Evolutionary conservation across 2,888 invertebrate species (phyloP).

Genomic region (Ephialtes manifestator): DNA sequence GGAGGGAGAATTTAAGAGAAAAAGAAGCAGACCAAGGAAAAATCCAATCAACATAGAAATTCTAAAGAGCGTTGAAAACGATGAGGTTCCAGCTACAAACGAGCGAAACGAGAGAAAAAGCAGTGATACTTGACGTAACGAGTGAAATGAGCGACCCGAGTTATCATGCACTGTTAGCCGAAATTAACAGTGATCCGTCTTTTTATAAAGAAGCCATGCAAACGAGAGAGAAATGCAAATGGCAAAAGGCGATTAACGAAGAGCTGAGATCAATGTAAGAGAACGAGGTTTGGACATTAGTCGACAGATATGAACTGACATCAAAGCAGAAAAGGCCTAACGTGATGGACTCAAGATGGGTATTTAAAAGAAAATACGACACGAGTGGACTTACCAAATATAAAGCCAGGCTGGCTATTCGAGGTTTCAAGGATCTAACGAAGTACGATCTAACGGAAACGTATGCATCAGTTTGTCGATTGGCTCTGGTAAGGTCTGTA

Average conservation of each 20-base stretch:
- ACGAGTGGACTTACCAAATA: slow-evolving; percentile 23
- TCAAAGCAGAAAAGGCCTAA: slow-evolving; percentile 30
- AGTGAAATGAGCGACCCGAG: slow-evolving; percentile 29
- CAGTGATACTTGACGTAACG: slow-evolving; percentile 49
- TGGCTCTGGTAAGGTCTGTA: slow-evolving; percentile 61
- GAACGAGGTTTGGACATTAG: slow-evolving; percentile 68
- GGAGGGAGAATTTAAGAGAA: slow-evolving; percentile 62
- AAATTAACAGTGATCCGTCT: slow-evolving; percentile 55
- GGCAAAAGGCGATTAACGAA: slow-evolving; percentile 59
- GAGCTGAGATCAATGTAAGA: slow-evolving; percentile 66
- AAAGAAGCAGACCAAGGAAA: slow-evolving; percentile 60
- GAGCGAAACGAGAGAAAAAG: slow-evolving; percentile 58
- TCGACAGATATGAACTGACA: slow-evolving; percentile 7
- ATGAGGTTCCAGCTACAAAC: slow-evolving; percentile 47
- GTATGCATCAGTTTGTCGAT: slow-evolving; percentile 67
- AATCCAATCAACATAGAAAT: slow-evolving; percentile 37
- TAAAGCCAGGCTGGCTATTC: slow-evolving; percentile 60
- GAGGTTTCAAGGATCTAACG: slow-evolving; percentile 64
- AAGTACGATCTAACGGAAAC: slow-evolving; percentile 65
- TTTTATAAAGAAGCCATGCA: slow-evolving; percentile 64
- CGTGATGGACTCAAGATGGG: slow-evolving; percentile 63
- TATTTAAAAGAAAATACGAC: slow-evolving; percentile 66
- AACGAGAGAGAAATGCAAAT: slow-evolving; percentile 48
- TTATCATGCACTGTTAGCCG: slow-evolving; percentile 54
- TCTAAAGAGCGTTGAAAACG: slow-evolving; percentile 47